Percentiles rank a stretch among this genome's conserved stretches.
These are phyloP conservation scores for Zalophus californianus DNA, from an alignment of 2,797 vertebrate species.

Conservation along the genomic window DNA sequence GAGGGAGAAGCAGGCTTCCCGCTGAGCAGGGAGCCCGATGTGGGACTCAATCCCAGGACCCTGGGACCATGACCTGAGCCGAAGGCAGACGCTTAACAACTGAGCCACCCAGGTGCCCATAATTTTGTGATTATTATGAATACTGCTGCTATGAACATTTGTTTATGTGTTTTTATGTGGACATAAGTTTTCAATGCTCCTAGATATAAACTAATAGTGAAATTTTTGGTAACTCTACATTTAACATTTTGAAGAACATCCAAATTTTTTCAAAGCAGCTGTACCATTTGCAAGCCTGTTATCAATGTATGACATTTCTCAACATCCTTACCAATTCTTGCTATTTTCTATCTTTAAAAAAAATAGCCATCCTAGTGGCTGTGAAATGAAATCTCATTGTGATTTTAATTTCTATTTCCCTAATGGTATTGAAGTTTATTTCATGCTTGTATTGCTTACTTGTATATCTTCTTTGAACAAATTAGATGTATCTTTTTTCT, in stretches of 20 bases:
- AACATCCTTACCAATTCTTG: neutral
- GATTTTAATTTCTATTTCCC: neutral
- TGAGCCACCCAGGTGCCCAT: neutral
- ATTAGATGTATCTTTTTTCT: neutral
- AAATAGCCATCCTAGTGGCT: neutral
- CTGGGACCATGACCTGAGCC: too few species aligned
- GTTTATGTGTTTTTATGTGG: neutral
- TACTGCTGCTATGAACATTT: neutral
- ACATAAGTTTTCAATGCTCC: neutral
- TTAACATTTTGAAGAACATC: constrained; percentile 15
- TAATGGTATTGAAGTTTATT: neutral
- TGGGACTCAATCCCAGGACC: too few species aligned
- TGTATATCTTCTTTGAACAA: neutral
- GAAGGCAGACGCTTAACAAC: too few species aligned
- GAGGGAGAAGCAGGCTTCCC: too few species aligned
- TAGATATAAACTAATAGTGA: neutral
- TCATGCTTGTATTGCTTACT: neutral
- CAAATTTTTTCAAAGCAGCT: neutral
- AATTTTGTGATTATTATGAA: neutral
- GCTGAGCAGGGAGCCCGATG: too few species aligned
- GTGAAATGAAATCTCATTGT: neutral
- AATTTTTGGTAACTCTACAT: neutral
- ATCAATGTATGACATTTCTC: neutral
- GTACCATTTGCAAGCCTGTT: neutral
- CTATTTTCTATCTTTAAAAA: neutral